These are phyloP conservation scores for Idaea straminata DNA, from an alignment of 2,888 invertebrate species.

Conservation along the genomic window DNA sequence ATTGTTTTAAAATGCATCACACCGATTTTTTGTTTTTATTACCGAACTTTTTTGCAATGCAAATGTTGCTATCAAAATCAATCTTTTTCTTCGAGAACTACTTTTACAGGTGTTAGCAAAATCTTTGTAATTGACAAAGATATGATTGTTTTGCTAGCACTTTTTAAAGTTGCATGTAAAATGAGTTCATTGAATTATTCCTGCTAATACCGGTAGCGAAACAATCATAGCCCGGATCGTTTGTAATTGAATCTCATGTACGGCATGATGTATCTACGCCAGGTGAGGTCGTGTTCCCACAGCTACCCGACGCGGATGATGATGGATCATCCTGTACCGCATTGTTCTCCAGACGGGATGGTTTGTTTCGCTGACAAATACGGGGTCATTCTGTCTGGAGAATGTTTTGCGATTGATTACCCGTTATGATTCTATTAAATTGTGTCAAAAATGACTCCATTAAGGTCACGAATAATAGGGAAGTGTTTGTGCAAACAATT, in stretches of 20 bases:
- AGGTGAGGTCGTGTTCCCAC: constrained; percentile 71
- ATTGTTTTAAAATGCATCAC: background rate
- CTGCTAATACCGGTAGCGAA: background rate
- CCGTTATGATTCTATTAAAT: constrained; percentile 12
- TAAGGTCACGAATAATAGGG: constrained; percentile 18
- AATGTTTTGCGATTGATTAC: constrained; percentile 24
- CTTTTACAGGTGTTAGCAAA: too few species aligned
- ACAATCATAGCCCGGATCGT: background rate
- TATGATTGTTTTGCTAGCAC: background rate
- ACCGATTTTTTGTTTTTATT: background rate
- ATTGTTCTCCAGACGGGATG: constrained; percentile 60
- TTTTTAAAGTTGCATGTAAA: background rate
- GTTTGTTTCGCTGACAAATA: constrained; percentile 72
- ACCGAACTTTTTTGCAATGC: background rate
- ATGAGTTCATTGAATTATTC: background rate
- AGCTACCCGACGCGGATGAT: constrained; percentile 63
- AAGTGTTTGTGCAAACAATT: background rate
- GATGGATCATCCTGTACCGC: constrained; percentile 65
- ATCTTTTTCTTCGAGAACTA: too few species aligned
- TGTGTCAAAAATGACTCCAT: constrained; percentile 10
- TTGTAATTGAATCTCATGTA: constrained; percentile 1
- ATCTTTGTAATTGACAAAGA: background rate
- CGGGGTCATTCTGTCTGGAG: constrained; percentile 56
- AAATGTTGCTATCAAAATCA: background rate
- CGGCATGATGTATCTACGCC: constrained; percentile 63